phyloP scores from a whole-genome alignment of 2,113 vertebrate genomes.

The Oceanodroma tethys region DNA sequence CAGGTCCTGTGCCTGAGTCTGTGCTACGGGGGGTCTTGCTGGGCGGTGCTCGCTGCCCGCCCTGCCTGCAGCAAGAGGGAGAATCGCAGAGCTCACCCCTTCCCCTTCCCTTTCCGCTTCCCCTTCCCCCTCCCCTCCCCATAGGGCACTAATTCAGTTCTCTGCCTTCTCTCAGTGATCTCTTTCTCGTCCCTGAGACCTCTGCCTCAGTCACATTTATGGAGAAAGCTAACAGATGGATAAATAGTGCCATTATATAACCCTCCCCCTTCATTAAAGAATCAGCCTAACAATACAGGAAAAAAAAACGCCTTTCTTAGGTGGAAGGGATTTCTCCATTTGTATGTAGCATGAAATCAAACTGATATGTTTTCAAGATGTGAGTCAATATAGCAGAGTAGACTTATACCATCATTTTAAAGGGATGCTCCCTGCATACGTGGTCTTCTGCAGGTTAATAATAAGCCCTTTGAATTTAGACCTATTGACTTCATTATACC shows the following conservation, averaged over 20 bases:
- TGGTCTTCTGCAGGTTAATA: background rate
- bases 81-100: background rate
- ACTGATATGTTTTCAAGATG: background rate
- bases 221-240: background rate
- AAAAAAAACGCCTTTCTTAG: fast-evolving
- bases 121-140: too few species aligned
- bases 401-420: background rate
- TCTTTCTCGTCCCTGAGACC: background rate
- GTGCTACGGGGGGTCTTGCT: fast-evolving
- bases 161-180: background rate
- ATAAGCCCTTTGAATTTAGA: background rate
- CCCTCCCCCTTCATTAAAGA: background rate
- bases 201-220: background rate
- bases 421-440: background rate
- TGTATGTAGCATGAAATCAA: background rate
- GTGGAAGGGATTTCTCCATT: background rate
- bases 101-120: background rate
- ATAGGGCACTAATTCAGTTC: background rate
- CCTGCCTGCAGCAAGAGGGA: background rate
- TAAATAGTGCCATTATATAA: background rate
- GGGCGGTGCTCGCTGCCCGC: fast-evolving
- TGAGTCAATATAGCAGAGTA: background rate
- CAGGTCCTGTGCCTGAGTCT: background rate
- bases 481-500: background rate
- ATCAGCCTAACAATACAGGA: background rate